These are phyloP conservation scores for Crocodylus rhombifer DNA, from an alignment of 2,797 vertebrate species.

Conservation along the genomic window DNA sequence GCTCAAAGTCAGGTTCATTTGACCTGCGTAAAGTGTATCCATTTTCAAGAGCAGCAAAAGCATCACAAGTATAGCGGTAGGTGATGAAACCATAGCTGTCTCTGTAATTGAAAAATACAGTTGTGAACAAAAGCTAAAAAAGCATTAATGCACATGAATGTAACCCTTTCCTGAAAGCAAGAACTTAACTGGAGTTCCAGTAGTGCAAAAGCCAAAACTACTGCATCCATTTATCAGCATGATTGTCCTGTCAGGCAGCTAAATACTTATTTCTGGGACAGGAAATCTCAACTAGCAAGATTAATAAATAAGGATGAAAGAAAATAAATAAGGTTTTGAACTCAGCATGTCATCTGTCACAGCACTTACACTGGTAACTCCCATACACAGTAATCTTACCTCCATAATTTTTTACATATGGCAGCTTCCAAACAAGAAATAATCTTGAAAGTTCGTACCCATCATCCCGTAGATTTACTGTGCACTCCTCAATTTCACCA, in stretches of 20 bases:
- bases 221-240: slow-evolving; percentile 81
- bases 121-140: slow-evolving; percentile 26
- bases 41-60: slow-evolving; percentile 97
- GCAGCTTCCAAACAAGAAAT: slow-evolving; percentile 76
- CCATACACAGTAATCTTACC: slow-evolving; percentile 62
- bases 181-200: slow-evolving; percentile 39
- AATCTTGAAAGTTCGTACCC: slow-evolving; percentile 88
- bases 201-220: slow-evolving; percentile 57
- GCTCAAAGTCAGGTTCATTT: slow-evolving; percentile 95
- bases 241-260: slow-evolving; percentile 82
- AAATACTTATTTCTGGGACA: slow-evolving; percentile 84
- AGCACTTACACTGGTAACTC: slow-evolving; percentile 71
- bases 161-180: slow-evolving; percentile 61
- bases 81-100: slow-evolving; percentile 99
- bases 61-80: slow-evolving; percentile 98
- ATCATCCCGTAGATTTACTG: slow-evolving; percentile 95
- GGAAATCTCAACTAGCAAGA: slow-evolving; percentile 82
- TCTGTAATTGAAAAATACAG: slow-evolving; percentile 82
- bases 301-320: slow-evolving; percentile 83
- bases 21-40: slow-evolving; percentile 95
- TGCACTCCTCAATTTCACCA: slow-evolving; percentile 98
- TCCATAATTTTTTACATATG: slow-evolving; percentile 61
- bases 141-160: slow-evolving; percentile 43
- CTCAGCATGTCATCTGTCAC: slow-evolving; percentile 79
- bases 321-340: slow-evolving; percentile 82